Percentiles rank a stretch among this genome's conserved stretches.
These are phyloP conservation scores for Drosophila monieri DNA, from an alignment of 2,888 invertebrate species.

Conservation along the genomic window DNA sequence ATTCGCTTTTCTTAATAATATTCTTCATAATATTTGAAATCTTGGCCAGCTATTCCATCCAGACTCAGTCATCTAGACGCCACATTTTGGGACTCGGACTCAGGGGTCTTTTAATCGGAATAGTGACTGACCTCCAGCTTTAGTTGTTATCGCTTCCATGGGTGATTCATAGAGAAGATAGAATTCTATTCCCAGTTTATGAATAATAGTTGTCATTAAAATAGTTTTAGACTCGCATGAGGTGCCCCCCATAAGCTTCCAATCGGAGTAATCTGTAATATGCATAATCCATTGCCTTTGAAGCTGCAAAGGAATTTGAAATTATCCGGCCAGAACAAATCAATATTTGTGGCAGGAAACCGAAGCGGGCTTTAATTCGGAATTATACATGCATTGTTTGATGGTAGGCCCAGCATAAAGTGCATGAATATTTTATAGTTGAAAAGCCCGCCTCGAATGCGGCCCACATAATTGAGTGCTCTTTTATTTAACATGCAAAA, in stretches of 20 bases:
- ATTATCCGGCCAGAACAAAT: conserved; percentile 19
- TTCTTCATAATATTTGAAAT: conserved; percentile 4
- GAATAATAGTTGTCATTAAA: background rate
- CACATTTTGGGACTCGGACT: conserved; percentile 35
- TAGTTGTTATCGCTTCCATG: background rate
- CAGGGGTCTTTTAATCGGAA: conserved; percentile 16
- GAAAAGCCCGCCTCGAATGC: conserved; percentile 7
- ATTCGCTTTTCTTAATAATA: background rate
- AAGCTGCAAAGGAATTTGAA: conserved; percentile 9
- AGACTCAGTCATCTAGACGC: conserved; percentile 56
- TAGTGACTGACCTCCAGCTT: conserved; percentile 3
- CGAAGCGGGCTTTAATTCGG: conserved; percentile 28
- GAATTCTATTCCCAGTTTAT: background rate
- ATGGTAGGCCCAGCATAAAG: conserved; percentile 35
- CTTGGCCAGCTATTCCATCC: conserved; percentile 56
- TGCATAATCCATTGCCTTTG: conserved; percentile 6
- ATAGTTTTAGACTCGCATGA: background rate
- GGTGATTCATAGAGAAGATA: background rate
- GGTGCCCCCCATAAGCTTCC: conserved; percentile 1
- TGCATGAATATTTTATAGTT: conserved; percentile 35
- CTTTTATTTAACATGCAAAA: conserved; percentile 65
- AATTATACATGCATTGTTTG: conserved; percentile 44
- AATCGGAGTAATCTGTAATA: background rate
- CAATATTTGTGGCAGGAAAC: conserved; percentile 16
- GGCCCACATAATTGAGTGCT: conserved; percentile 64